Conservation (phyloP, 2,113 vertebrate genomes). For the Caloenas nicobarica region DNA sequence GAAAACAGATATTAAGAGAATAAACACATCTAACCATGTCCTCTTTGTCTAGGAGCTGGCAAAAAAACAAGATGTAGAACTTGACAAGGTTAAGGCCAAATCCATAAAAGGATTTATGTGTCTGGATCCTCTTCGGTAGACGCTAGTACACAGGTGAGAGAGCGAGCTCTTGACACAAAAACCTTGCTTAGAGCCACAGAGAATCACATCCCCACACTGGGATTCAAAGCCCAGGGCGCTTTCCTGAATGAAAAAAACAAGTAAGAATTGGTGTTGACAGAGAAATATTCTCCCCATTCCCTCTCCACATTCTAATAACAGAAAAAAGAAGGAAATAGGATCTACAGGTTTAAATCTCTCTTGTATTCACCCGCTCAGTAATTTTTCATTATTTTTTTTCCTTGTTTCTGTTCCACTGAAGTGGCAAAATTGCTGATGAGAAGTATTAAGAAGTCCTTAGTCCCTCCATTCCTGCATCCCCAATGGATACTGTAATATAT, state of each 20-base stretch:
- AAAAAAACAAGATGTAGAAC: not conserved
- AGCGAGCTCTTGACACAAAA: conserved; percentile 17
- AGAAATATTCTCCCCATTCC: not conserved
- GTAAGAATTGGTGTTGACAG: not conserved
- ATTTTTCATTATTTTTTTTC: not conserved
- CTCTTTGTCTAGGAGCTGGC: not conserved
- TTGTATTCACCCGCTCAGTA: not conserved
- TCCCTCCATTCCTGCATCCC: not conserved
- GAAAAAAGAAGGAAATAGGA: not conserved
- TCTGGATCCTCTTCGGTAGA: conserved; percentile 18
- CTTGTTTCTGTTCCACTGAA: not conserved
- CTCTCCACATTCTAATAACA: not conserved
- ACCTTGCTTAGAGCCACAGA: not conserved
- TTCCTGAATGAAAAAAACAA: not conserved
- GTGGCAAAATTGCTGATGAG: not conserved
- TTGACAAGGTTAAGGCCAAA: conserved; percentile 40
- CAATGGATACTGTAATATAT: no score
- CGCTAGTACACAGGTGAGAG: not conserved
- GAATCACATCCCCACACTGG: not conserved
- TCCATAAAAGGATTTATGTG: conserved; percentile 33
- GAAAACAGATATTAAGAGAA: not conserved
- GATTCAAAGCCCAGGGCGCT: not conserved
- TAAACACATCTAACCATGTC: not conserved
- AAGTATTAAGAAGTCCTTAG: not conserved
- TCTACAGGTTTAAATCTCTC: not conserved